Percentiles rank a stretch among this genome's conserved stretches.
Conservation (phyloP, 2,888 invertebrate species). For the Holacanthella duospinosa region DNA sequence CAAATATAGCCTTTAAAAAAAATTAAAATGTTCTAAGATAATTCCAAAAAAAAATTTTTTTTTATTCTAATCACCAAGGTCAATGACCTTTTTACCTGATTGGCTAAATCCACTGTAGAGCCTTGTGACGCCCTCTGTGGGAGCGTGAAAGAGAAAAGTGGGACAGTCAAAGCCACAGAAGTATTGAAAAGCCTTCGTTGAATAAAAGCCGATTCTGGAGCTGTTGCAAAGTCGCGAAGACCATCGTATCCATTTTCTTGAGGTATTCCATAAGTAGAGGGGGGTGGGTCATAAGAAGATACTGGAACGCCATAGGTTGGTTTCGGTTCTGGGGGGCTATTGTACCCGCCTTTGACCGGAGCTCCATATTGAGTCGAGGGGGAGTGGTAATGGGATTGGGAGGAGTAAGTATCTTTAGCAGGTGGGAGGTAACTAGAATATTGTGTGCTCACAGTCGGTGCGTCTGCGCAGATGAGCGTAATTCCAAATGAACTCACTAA, state of each 20-base stretch:
- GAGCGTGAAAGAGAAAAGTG: slow-evolving; percentile 24
- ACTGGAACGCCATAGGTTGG: background rate
- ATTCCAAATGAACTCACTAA: too few relatives aligned
- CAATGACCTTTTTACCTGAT: slow-evolving; percentile 19
- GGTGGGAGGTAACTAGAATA: background rate
- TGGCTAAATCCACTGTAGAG: slow-evolving; percentile 28
- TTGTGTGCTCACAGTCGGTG: background rate
- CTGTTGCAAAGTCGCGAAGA: slow-evolving; percentile 18
- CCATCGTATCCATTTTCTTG: slow-evolving; percentile 12
- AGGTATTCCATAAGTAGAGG: background rate
- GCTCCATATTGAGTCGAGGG: background rate
- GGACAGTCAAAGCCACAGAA: slow-evolving; percentile 29
- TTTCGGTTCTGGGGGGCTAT: too few relatives aligned
- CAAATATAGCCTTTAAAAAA: slow-evolving; percentile 32
- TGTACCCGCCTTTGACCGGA: background rate
- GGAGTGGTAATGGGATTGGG: background rate
- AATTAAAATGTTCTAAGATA: slow-evolving; percentile 4
- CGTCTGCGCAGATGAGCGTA: background rate
- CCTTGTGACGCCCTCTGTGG: slow-evolving; percentile 30
- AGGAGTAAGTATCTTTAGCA: background rate
- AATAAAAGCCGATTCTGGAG: slow-evolving; percentile 19
- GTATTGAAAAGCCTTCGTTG: slow-evolving; percentile 32
- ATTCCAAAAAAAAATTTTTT: background rate
- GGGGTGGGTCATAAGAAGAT: slow-evolving; percentile 4
- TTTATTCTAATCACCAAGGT: background rate